These are phyloP conservation scores for Antheraea mylitta DNA, from an alignment of 1,140 invertebrate species.

Conservation along the genomic window DNA sequence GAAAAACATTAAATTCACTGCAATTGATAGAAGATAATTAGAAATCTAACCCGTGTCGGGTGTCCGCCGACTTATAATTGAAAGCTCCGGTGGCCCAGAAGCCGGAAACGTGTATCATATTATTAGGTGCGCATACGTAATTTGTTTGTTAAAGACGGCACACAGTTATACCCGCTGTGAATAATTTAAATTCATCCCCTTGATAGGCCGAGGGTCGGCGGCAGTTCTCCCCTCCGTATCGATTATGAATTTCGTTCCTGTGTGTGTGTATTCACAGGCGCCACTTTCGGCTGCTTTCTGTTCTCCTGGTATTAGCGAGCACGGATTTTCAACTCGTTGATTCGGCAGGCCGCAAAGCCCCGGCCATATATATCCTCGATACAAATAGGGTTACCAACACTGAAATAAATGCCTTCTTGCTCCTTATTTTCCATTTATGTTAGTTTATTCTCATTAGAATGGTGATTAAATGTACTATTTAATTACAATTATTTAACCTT, in stretches of 20 bases:
- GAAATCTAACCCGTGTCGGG: conserved; percentile 51
- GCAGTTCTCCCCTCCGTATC: conserved; percentile 51
- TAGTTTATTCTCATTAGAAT: not conserved
- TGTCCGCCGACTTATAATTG: conserved; percentile 70
- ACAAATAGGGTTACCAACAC: conserved; percentile 31
- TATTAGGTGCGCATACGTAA: conserved; percentile 76
- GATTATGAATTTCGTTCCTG: conserved; percentile 47
- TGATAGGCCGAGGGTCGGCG: conserved; percentile 49
- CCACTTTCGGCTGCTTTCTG: conserved; percentile 53
- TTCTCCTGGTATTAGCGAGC: conserved; percentile 57
- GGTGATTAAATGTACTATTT: not conserved
- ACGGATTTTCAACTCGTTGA: conserved; percentile 59
- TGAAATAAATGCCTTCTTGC: too few relatives aligned
- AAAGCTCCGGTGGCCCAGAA: conserved; percentile 64
- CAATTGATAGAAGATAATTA: conserved; percentile 54
- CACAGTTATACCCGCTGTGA: conserved; percentile 74
- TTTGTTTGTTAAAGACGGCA: conserved; percentile 78
- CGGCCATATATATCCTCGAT: conserved; percentile 49
- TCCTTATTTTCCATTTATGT: too few relatives aligned
- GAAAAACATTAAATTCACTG: conserved; percentile 23
- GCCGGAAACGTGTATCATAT: conserved; percentile 61
- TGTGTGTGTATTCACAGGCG: conserved; percentile 37
- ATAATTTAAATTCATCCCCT: conserved; percentile 77
- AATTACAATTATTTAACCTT: too few relatives aligned
- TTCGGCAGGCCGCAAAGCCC: conserved; percentile 58